These are phyloP conservation scores for Neodon shergylaensis DNA, from an alignment of 2,113 vertebrate genomes.

Conservation along the genomic window DNA sequence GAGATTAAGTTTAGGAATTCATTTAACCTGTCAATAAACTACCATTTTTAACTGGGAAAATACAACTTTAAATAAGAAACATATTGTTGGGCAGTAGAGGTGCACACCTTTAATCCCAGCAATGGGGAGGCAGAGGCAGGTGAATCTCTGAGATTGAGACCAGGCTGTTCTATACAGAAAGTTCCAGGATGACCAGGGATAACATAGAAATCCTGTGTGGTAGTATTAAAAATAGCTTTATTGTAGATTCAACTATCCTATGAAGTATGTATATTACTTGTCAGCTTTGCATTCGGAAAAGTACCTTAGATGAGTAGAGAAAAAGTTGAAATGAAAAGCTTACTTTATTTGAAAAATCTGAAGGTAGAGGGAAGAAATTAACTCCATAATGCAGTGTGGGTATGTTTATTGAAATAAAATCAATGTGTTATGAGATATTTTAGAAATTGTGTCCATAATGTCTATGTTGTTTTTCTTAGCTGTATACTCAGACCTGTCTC, in stretches of 20 bases:
- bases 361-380: not conserved
- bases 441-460: slow-evolving; percentile 22
- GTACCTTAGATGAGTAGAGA: not conserved
- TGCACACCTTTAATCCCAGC: not conserved
- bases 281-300: slow-evolving; percentile 27
- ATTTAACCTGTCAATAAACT: slow-evolving; percentile 28
- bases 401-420: slow-evolving; percentile 54
- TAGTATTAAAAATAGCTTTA: slow-evolving; percentile 27
- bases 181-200: not conserved
- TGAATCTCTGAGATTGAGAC: not conserved
- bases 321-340: slow-evolving; percentile 15
- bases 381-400: not conserved
- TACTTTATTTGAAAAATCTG: slow-evolving; percentile 14
- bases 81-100: not conserved
- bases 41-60: not conserved
- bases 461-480: not conserved
- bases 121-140: not conserved
- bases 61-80: not conserved
- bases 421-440: slow-evolving; percentile 29
- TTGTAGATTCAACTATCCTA: not conserved
- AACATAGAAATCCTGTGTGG: not conserved
- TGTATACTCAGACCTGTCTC: not conserved
- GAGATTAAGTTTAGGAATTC: not conserved
- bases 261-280: not conserved
- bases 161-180: not conserved